phyloP scores from a whole-genome alignment of 2,113 vertebrate species.

The Anas platyrhynchos region DNA sequence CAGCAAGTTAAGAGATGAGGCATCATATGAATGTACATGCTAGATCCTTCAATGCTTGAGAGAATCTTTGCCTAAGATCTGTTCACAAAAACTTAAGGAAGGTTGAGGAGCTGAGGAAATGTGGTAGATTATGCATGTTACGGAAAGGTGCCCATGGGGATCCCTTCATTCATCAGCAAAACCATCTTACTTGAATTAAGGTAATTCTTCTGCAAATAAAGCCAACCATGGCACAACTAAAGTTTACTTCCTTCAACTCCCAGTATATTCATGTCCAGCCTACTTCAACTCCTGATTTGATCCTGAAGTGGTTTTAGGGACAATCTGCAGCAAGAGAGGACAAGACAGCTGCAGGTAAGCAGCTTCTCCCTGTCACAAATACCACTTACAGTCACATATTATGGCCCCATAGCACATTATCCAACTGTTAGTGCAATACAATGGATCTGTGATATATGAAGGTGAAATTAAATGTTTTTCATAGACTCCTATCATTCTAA shows the following conservation, averaged over 20 bases:
- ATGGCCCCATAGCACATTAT: too few relatives aligned
- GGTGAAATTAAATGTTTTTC: not conserved
- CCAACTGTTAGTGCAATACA: not conserved
- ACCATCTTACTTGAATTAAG: not conserved
- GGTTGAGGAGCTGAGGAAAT: not conserved
- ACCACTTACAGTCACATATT: not conserved
- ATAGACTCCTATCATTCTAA: not conserved
- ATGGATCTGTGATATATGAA: fast-evolving
- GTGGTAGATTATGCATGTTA: not conserved
- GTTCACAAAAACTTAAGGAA: not conserved
- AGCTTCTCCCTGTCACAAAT: not conserved
- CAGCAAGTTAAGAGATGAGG: not conserved
- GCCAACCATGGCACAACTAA: not conserved
- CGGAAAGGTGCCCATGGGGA: not conserved
- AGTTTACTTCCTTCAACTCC: not conserved
- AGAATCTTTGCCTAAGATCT: not conserved
- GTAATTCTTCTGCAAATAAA: not conserved
- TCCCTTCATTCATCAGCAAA: not conserved
- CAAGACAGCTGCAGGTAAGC: too few relatives aligned
- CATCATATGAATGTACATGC: not conserved
- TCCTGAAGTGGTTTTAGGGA: not conserved
- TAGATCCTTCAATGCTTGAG: not conserved
- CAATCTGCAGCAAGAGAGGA: not conserved
- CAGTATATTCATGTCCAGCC: not conserved
- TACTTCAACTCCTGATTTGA: not conserved